Evolutionary conservation across 2,797 vertebrate species (phyloP).

Genomic region (Sphenopsis melanotis): DNA sequence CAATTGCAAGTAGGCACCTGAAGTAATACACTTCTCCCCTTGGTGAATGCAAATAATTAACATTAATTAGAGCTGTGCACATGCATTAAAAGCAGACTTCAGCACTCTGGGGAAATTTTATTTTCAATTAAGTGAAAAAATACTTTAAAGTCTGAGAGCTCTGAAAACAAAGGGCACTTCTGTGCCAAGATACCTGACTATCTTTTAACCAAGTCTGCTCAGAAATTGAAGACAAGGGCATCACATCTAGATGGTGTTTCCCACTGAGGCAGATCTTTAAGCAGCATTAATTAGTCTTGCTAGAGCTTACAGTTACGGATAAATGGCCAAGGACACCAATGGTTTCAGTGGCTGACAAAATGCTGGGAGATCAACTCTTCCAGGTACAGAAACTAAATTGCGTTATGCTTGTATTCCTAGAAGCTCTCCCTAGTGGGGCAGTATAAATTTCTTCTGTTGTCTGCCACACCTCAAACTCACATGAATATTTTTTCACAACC

Average conservation of each 20-base stretch:
- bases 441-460: neutral
- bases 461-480: neutral
- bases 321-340: neutral
- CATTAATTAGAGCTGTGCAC: conserved; percentile 40
- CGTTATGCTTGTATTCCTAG: neutral
- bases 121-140: conserved; percentile 60
- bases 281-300: neutral
- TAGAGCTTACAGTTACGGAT: neutral
- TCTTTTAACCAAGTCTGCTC: conserved; percentile 44
- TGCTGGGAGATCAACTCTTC: neutral
- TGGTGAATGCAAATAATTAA: conserved; percentile 50
- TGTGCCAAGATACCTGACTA: neutral
- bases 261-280: conserved; percentile 6
- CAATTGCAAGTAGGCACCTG: conserved; percentile 2
- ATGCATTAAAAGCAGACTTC: conserved; percentile 31
- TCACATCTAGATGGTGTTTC: neutral
- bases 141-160: conserved; percentile 11
- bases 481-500: neutral
- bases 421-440: neutral
- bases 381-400: neutral
- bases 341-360: neutral
- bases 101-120: conserved; percentile 48
- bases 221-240: conserved; percentile 5
- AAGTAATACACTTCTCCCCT: neutral
- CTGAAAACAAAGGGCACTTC: conserved; percentile 12